A percentile compares a stretch with the other conserved stretches of the same genome.
Evolutionary conservation across 2,888 invertebrate species (phyloP).

Genomic region (Stenolophus ochropezus): DNA sequence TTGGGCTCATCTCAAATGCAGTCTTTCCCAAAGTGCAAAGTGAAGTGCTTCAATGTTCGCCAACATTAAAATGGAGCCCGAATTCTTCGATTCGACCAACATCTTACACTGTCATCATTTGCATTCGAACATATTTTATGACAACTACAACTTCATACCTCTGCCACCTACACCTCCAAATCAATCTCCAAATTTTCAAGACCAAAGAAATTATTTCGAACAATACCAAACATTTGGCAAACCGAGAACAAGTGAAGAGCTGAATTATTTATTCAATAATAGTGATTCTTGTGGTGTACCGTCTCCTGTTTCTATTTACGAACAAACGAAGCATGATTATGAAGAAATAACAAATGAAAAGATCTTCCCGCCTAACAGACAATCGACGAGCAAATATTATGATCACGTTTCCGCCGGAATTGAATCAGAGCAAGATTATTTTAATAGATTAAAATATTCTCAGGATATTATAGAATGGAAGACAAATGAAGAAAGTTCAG

Average conservation of each 20-base stretch:
- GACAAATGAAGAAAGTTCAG: slow-evolving; percentile 2
- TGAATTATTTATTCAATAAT: slow-evolving; percentile 33
- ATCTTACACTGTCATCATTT: slow-evolving; percentile 47
- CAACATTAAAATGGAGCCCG: slow-evolving; percentile 44
- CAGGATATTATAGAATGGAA: slow-evolving; percentile 9
- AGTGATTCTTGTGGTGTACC: slow-evolving; percentile 43
- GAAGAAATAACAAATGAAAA: slow-evolving; percentile 23
- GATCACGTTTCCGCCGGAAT: neutral
- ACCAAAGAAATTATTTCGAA: slow-evolving; percentile 35
- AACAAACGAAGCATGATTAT: slow-evolving; percentile 1
- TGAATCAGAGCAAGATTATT: slow-evolving; percentile 17
- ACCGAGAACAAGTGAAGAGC: slow-evolving; percentile 17
- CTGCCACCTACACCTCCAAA: slow-evolving; percentile 43
- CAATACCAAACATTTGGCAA: slow-evolving; percentile 32
- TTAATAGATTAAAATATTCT: slow-evolving; percentile 24
- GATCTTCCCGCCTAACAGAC: neutral
- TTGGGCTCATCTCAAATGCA: slow-evolving; percentile 11
- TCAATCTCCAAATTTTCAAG: slow-evolving; percentile 25
- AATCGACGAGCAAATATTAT: slow-evolving; percentile 41
- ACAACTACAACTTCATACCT: slow-evolving; percentile 45
- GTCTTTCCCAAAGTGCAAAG: slow-evolving; percentile 20
- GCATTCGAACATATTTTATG: slow-evolving; percentile 35
- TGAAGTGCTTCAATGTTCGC: slow-evolving; percentile 43
- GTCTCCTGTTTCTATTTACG: slow-evolving; percentile 32
- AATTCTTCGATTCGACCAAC: slow-evolving; percentile 36